Evolutionary conservation across 1,140 invertebrate genomes (phyloP).

Genomic region (Pogonognathellus flavescens): DNA sequence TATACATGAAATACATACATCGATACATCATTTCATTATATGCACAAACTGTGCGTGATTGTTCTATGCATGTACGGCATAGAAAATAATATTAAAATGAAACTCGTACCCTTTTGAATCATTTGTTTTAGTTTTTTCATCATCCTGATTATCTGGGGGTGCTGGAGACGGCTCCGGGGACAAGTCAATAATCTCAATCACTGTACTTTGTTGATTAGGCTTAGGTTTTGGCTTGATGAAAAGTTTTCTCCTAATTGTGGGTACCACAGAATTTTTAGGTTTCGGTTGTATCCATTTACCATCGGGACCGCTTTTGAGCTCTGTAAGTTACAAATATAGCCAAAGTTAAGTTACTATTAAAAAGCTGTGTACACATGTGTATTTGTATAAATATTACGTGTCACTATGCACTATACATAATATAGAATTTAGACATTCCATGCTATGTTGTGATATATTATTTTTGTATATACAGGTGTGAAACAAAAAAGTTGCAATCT

Average conservation of each 20-base stretch:
- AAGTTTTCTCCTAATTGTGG: conserved; percentile 15
- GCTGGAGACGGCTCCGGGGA: background rate
- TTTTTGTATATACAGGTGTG: background rate
- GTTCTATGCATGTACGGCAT: too few relatives aligned
- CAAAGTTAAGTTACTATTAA: background rate
- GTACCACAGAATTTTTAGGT: background rate
- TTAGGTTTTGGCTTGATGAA: background rate
- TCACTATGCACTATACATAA: too few relatives aligned
- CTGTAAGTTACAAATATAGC: background rate
- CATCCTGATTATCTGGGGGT: too few relatives aligned
- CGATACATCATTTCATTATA: too few relatives aligned
- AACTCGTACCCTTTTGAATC: too few relatives aligned
- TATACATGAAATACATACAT: too few relatives aligned
- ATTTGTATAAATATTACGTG: too few relatives aligned
- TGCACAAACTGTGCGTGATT: too few relatives aligned
- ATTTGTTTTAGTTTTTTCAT: too few relatives aligned
- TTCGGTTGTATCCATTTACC: conserved; percentile 6
- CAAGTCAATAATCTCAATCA: conserved; percentile 12
- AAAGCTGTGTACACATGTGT: too few relatives aligned
- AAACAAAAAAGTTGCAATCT: background rate
- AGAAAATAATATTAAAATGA: too few relatives aligned
- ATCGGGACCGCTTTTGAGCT: background rate
- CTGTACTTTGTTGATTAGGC: background rate
- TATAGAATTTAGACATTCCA: too few relatives aligned
- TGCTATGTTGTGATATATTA: background rate